Conservation (phyloP, 53 echinoderm and acorn worm genomes). For the Mesocentrotus franciscanus region DNA sequence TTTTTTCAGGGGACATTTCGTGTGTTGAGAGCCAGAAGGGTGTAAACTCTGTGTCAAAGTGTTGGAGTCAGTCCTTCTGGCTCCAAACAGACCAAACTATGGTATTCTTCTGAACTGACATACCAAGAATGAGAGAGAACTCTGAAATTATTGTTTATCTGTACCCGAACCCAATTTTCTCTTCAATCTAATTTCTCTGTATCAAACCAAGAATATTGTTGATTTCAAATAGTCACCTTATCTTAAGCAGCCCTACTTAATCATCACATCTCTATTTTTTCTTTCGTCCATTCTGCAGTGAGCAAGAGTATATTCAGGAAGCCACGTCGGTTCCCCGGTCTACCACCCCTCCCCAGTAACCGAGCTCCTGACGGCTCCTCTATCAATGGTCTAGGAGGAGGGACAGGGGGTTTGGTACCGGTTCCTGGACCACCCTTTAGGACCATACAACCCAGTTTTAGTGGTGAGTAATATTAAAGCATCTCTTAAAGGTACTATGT, state of each 20-base stretch:
- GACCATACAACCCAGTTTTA: constrained; percentile 52
- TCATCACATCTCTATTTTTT: neutral
- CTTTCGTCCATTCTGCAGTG: constrained; percentile 54
- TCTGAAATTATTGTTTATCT: too few relatives aligned
- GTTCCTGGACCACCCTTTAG: constrained; percentile 12
- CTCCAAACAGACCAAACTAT: too few relatives aligned
- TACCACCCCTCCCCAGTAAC: constrained; percentile 63
- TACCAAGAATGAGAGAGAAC: too few relatives aligned
- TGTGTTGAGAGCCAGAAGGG: too few relatives aligned
- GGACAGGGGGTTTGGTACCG: neutral
- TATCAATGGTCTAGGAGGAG: constrained; percentile 42
- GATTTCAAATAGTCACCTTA: neutral
- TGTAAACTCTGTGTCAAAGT: too few relatives aligned
- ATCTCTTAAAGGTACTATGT: too few relatives aligned
- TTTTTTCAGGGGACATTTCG: too few relatives aligned
- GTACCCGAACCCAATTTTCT: too few relatives aligned
- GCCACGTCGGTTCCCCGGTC: constrained; percentile 82
- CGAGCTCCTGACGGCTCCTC: constrained; percentile 53
- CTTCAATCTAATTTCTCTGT: too few relatives aligned
- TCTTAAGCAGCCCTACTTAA: neutral
- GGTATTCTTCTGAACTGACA: too few relatives aligned
- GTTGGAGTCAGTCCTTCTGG: too few relatives aligned
- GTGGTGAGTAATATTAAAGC: constrained; percentile 47
- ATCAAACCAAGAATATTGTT: neutral
- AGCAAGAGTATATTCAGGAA: constrained; percentile 92